Evolutionary conservation across 2,888 invertebrate genomes (phyloP), one percentile per base, ranked within the genome.

Genomic region (Chrysopilus asiliformis): DNA sequence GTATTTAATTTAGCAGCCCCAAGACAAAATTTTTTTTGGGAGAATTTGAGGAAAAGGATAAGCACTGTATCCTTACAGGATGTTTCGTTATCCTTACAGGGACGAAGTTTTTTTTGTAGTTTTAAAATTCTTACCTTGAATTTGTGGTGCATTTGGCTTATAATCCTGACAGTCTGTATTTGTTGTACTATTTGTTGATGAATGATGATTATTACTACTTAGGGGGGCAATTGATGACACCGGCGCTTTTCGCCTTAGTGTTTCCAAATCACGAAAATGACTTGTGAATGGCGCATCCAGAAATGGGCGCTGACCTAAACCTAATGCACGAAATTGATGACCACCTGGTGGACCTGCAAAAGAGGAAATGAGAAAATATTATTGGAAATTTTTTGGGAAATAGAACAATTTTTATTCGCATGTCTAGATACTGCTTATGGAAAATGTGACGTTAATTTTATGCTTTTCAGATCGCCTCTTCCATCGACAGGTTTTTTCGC

Each of bases 301-400:
- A 65, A 74, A 72, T 35, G 83, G 77, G 47, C 85, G 72, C 54
- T 80, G 83, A 37, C 75, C 73, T 52, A 83, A 66, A 20, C 79
- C 79, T 49, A 83, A 68, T 32, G 79, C 74, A 44, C 85, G 70
- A 53, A 80, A 79, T 55, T 79, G 78, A 48, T 75, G 74, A 60
- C 73, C 66, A 58, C 67, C 55, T 53, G 72, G 68, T 42, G 73
- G 70, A 65, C 70, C 74, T 72, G 56, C 34, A 50, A 40, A 43
- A 13, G n/a, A n/a, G n/a, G n/a, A n/a, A 29, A 12, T 24, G 7
- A 15, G 17, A 24, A 36, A 28, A 31, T 4, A 6, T 14, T 29
- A 29, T 29, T 29, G 14, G n/a, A 24, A 24, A 24, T 24, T 24
- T 24, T 10, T n/a, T n/a, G n/a, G n/a, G n/a, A n/a, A n/a, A n/a